phyloP scores from a whole-genome alignment of 1,140 invertebrate species.

The Drosophila pseudoananassae region DNA sequence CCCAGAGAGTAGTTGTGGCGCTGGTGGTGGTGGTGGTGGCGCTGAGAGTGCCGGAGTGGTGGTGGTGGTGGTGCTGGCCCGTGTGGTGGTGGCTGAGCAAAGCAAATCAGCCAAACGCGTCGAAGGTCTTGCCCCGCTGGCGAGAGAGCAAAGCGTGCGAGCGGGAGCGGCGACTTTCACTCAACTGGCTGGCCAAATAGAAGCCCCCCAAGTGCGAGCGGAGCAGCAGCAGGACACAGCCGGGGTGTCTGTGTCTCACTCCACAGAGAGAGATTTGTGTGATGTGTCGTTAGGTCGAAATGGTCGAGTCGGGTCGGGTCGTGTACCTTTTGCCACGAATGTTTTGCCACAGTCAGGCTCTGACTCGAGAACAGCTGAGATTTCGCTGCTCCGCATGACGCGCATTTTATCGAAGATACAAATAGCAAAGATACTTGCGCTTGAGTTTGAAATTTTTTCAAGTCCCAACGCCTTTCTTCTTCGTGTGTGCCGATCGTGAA shows the following conservation, averaged over 20 bases:
- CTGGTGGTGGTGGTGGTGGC: slow-evolving; percentile 15
- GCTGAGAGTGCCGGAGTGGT: slow-evolving; percentile 22
- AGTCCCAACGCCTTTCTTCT: slow-evolving; percentile 29
- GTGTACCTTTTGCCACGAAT: slow-evolving; percentile 85
- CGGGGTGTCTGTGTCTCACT: slow-evolving; percentile 12
- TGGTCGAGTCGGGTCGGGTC: slow-evolving; percentile 85
- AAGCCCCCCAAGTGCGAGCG: slow-evolving; percentile 25
- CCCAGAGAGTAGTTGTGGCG: slow-evolving; percentile 11
- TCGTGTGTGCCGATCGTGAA: slow-evolving; percentile 48
- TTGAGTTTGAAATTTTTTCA: slow-evolving; percentile 48
- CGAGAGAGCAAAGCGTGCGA: slow-evolving; percentile 31
- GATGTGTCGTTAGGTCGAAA: slow-evolving; percentile 84
- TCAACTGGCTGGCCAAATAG: slow-evolving; percentile 39
- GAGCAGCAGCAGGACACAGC: slow-evolving; percentile 8
- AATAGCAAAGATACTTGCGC: slow-evolving; percentile 40
- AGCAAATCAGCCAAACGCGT: slow-evolving; percentile 82
- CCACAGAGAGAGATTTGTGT: slow-evolving; percentile 84
- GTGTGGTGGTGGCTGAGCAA: slow-evolving; percentile 4
- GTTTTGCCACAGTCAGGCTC: slow-evolving; percentile 84
- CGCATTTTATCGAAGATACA: slow-evolving; percentile 65
- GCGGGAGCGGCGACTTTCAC: slow-evolving; percentile 61
- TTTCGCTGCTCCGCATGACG: slow-evolving; percentile 83
- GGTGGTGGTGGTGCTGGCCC: slow-evolving; percentile 29
- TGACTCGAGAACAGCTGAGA: slow-evolving; percentile 84
- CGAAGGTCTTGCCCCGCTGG: slow-evolving; percentile 81